Evolutionary conservation across 2,797 vertebrate genomes (phyloP).

Genomic region (Amblyopsis hoosieri): DNA sequence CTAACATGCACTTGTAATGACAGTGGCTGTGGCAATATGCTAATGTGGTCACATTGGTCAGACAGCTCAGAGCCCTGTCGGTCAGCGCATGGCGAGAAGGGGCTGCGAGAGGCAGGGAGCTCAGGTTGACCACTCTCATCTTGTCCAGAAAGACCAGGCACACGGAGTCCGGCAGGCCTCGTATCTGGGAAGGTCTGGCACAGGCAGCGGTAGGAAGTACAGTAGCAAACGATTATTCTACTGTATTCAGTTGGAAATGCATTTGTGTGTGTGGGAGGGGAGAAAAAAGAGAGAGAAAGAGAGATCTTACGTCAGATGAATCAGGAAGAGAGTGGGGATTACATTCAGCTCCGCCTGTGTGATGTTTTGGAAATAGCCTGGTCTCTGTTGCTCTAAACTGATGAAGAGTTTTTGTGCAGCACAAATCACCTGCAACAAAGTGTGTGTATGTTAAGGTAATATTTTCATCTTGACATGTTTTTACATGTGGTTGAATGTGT

Average conservation of each 20-base stretch:
- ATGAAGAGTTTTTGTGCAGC: slow-evolving; percentile 62
- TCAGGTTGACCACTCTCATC: slow-evolving; percentile 64
- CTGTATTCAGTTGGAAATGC: background rate
- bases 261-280: background rate
- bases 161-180: slow-evolving; percentile 59
- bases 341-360: slow-evolving; percentile 54
- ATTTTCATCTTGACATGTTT: background rate
- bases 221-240: background rate
- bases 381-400: slow-evolving; percentile 49
- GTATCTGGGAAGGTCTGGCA: slow-evolving; percentile 57
- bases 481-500: too few species aligned
- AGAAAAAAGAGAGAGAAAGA: background rate
- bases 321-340: slow-evolving; percentile 60
- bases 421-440: slow-evolving; percentile 59
- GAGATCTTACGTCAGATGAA: slow-evolving; percentile 63
- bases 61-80: slow-evolving; percentile 66
- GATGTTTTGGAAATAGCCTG: slow-evolving; percentile 62
- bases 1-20: background rate
- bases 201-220: background rate
- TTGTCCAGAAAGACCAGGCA: slow-evolving; percentile 69
- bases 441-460: slow-evolving; percentile 7
- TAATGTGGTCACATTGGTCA: slow-evolving; percentile 39
- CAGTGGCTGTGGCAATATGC: background rate
- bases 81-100: slow-evolving; percentile 51
- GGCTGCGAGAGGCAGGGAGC: slow-evolving; percentile 37